Conservation (phyloP, 2,888 invertebrate species). For the Dusona sp. region DNA sequence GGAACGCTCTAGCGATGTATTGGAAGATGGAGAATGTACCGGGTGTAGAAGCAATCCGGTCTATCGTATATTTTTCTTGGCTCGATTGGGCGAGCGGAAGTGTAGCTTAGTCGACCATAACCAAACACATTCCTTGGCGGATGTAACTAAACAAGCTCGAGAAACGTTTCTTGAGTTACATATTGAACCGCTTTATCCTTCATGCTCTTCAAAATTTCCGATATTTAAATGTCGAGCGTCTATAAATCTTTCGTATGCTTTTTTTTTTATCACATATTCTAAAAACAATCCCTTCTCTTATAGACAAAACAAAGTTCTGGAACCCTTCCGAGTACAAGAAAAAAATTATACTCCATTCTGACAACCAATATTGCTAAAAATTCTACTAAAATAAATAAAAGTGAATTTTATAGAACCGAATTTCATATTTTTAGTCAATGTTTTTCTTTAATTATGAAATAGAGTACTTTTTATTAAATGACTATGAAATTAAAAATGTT, state of each 20-base stretch:
- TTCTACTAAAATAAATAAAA: neutral
- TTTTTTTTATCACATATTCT: neutral
- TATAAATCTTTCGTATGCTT: neutral
- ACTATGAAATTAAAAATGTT: neutral
- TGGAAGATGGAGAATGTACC: neutral
- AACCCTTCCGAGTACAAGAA: neutral
- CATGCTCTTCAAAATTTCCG: slow-evolving; percentile 24
- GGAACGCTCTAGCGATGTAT: neutral
- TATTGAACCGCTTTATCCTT: slow-evolving; percentile 20
- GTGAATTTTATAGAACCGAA: neutral
- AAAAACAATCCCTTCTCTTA: too few species aligned
- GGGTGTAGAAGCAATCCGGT: slow-evolving; percentile 21
- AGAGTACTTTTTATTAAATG: neutral
- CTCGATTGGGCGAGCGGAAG: slow-evolving; percentile 52
- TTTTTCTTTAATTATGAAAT: neutral
- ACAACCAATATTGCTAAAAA: neutral
- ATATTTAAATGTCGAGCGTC: slow-evolving; percentile 18
- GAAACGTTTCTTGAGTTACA: slow-evolving; percentile 12
- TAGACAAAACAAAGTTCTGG: neutral
- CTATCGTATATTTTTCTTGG: slow-evolving; percentile 60
- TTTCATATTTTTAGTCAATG: neutral
- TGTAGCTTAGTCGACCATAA: slow-evolving; percentile 45
- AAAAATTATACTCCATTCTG: neutral
- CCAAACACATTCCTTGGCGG: slow-evolving; percentile 59
- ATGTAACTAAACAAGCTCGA: slow-evolving; percentile 60